phyloP scores from a whole-genome alignment of 2,888 invertebrate genomes.

The Heteromurus nitidus region DNA sequence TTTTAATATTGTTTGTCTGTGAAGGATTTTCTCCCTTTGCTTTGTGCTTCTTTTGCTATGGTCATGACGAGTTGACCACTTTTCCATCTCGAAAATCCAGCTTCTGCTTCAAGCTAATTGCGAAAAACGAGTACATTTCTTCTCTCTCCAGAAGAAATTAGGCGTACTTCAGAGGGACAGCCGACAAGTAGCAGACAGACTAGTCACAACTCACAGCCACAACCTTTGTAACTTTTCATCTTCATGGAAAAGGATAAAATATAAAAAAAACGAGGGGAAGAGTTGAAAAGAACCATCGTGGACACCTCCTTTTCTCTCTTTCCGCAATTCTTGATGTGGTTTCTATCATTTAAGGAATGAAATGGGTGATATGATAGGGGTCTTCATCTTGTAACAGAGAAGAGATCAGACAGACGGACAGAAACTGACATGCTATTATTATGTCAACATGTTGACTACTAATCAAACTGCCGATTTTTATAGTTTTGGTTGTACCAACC shows the following conservation, averaged over 20 bases:
- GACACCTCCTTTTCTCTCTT: too few species aligned
- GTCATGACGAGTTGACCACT: too few species aligned
- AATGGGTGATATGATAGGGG: too few species aligned
- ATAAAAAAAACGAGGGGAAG: too few species aligned
- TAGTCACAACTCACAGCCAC: too few species aligned
- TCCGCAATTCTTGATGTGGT: too few species aligned
- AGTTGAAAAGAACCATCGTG: too few species aligned
- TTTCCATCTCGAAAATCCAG: background rate
- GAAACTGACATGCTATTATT: constrained; percentile 59
- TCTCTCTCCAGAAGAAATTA: constrained; percentile 46
- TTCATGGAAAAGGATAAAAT: too few species aligned
- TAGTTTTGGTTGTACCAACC: constrained; percentile 30
- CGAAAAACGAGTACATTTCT: constrained; percentile 41
- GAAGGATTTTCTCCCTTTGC: too few species aligned
- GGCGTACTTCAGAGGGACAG: constrained; percentile 34
- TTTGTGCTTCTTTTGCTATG: too few species aligned
- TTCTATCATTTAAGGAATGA: too few species aligned
- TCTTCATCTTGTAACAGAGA: constrained; percentile 28
- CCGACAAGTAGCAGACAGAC: constrained; percentile 38
- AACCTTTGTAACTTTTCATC: too few species aligned
- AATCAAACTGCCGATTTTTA: constrained; percentile 51
- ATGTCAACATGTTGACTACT: constrained; percentile 60
- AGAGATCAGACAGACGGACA: constrained; percentile 47
- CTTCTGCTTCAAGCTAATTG: constrained; percentile 48
- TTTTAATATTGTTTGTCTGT: background rate